Evolutionary conservation across 2,888 invertebrate genomes (phyloP), one percentile per base, ranked within the genome.

Genomic region (Caenorhabditis japonica): DNA sequence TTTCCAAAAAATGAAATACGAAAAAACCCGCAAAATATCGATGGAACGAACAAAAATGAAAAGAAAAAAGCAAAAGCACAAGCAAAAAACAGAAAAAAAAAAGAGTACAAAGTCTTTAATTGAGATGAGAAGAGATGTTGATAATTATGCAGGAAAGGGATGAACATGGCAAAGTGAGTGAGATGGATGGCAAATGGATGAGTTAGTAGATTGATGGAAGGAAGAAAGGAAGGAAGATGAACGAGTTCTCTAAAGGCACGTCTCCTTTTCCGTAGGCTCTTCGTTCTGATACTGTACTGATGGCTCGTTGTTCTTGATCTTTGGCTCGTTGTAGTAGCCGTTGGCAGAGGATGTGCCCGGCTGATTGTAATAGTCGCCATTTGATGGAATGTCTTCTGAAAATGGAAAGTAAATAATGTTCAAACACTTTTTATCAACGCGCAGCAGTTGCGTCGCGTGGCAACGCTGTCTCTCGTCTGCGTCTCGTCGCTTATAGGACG

Each of bases 281-380:
- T 55, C 55, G 21, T 64, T 46, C 39, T 64, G 38, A 10, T 46
- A 33, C 21, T 64, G 30, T 3, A 41, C 34, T 4, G 38, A 23
- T 7, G 49, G 23, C 12, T 52, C 10, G 2, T 59, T 52, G 12
- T 30, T 36, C 3, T 33, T 33, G 0, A 68, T 7, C 5, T 23
- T 23, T 15, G 64, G 44, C 30, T 74, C 68, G 25, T 74, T 74
- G 46, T 74, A 74, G 34, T 74, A 74, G 5, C 58, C 68, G 21
- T 34, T 39, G 2, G 36, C n/a, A 1, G 44, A 36, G 3, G 61
- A 34, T 2, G 33, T 49, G 3, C 38, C 52, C 19, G 72, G 66
- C 38, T 66, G 61, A 19, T 73, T 73, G 56, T 58, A 61, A 38
- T 73, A 73, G 33, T 61, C 73, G 23, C 56, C 64, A 17, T 55